Base-by-base conservation (phyloP, 1,140 invertebrate genomes). In the Drosophila rhopaloa region DNA sequence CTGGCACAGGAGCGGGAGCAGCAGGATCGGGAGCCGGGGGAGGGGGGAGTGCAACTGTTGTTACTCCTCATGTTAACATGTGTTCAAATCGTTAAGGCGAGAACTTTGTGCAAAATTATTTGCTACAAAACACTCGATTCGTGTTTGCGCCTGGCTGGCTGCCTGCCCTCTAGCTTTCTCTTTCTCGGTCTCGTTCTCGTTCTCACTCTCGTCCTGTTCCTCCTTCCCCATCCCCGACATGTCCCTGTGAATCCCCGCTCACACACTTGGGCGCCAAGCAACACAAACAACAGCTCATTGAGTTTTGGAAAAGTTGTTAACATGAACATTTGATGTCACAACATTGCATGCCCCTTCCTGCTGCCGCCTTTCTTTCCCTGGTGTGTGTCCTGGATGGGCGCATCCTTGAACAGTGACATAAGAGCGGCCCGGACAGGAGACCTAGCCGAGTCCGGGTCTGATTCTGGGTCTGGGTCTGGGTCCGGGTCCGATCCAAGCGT, bases 41-140 rank as follows among this genome's bases (percentile, higher is more conserved):
- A 51, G 76, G 38, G 55, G 81, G 59, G 73, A 67, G 32, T 79
- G 80, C 71, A 71, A 72, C 76, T 76, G 76, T 89, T 88, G 83
- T 88, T 88, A 70, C 67, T 88, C 63, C 73, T 83, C 84, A 83
- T 88, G 83, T 88, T 88, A 88, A 88, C 83, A 88, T 88, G 83
- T 88, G 83, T 89, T 88, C 84, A 83, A 89, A 88, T 88, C 83
- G 83, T 88, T 88, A 88, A 88, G 83, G 83, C 84, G 84, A 88
- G 83, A 88, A 88, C 83, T 88, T 89, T 88, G 84, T 80, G 84
- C 83, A 88, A 88, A 88, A 88, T 88, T 88, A 88, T 88, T 88
- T 88, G 84, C 83, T 76, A 86, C 83, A 83, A 82, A 88, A 88
- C 83, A 88, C 83, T 86, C 83, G 76, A 86, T 51, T 67, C 83